Base-by-base conservation (phyloP, 2,888 invertebrate genomes). In the Erpobdella octoculata region DNA sequence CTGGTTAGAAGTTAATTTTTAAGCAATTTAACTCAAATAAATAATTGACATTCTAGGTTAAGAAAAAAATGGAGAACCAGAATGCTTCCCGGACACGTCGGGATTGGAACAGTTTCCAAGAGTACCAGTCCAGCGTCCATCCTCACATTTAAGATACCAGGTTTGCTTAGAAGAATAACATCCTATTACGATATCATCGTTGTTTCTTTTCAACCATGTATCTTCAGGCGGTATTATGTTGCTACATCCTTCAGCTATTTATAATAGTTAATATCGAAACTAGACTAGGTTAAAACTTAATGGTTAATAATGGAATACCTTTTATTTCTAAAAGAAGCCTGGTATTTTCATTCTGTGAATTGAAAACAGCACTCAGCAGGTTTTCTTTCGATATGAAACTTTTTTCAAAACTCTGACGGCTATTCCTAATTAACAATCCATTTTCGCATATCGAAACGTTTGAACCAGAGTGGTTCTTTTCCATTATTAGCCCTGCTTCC, bases 51-150 rank as follows among this genome's bases (percentile, higher is more conserved):
- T 53, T 25, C 53, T 28, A 18, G 53, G 28, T 53, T 28, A 25
- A 25, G 53, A 25, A 53, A 53, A 25, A 53, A 53, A 53, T 53
- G 53, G 28, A n/a, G n/a, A n/a, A n/a, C n/a, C n/a, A n/a, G n/a
- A n/a, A n/a, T n/a, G n/a, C n/a, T n/a, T n/a, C n/a, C n/a, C n/a
- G n/a, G n/a, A n/a, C n/a, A n/a, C n/a, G 53, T 53, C 21, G 1
- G 53, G 53, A 12, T 41, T 68, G 37, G 73, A 67, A 67, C 74
- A 74, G 71, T 73, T 74, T 53, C 73, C 74, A 35, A 73, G n/a
- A 62, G 62, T 70, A 4, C 74, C 74, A 8, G 35, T 37, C 74
- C 74, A 74, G 15, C 64, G 66, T 3, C 70, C 35, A 21, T 31
- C 37, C 8, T 65, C 70, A 48, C 74, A 74, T 31, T 48, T 58